Percentiles rank a stretch among this genome's conserved stretches.
These are phyloP conservation scores for Scaptodrosophila latifasciaeformis DNA, from an alignment of 2,888 invertebrate genomes.

Conservation along the genomic window DNA sequence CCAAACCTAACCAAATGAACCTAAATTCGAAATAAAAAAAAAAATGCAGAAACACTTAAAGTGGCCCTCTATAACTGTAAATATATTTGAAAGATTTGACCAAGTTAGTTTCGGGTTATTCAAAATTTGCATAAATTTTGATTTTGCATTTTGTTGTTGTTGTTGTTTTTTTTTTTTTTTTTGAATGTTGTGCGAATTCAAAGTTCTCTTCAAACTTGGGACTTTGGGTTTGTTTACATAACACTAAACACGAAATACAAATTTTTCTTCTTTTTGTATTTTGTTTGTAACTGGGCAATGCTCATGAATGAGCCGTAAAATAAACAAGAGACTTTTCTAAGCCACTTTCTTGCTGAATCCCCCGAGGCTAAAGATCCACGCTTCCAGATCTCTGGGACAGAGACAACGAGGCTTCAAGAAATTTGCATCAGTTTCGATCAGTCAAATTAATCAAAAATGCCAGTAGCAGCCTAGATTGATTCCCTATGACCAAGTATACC, in stretches of 20 bases:
- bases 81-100: slow-evolving; percentile 50
- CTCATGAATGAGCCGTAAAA: slow-evolving; percentile 65
- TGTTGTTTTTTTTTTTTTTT: too few relatives aligned
- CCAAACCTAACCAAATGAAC: slow-evolving; percentile 42
- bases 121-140: slow-evolving; percentile 60
- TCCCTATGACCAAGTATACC: too few relatives aligned
- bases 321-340: too few relatives aligned
- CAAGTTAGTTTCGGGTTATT: slow-evolving; percentile 23
- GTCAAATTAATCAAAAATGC: slow-evolving; percentile 54
- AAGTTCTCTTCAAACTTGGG: slow-evolving; percentile 36
- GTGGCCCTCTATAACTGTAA: slow-evolving; percentile 63
- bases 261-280: not conserved
- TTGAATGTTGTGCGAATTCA: slow-evolving; percentile 45
- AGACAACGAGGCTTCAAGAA: not conserved
- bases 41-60: slow-evolving; percentile 29
- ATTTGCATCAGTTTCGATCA: slow-evolving; percentile 61
- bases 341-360: slow-evolving; percentile 20
- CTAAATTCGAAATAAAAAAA: slow-evolving; percentile 7
- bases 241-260: slow-evolving; percentile 52
- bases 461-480: slow-evolving; percentile 10
- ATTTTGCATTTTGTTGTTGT: too few relatives aligned
- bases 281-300: slow-evolving; percentile 6
- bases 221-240: slow-evolving; percentile 57
- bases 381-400: not conserved
- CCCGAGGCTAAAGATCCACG: too few relatives aligned